Evolutionary conservation across 1,140 invertebrate species (phyloP), one percentile per base, ranked within the genome.

Genomic region (Planococcus citri): DNA sequence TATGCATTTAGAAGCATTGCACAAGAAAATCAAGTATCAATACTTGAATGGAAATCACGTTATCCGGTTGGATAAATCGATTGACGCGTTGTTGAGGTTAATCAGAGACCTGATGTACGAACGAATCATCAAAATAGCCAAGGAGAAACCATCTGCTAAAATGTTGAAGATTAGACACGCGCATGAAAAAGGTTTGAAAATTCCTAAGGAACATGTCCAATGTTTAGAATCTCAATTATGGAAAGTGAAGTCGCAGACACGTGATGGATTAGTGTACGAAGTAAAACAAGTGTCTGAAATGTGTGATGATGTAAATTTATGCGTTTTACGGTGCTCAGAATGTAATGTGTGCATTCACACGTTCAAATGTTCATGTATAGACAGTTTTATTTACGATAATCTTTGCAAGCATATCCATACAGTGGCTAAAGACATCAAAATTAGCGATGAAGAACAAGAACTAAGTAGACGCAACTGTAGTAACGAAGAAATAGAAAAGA

Each of bases 1-100:
- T 33, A 72, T 72, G 72, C 64, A 71, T 22, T 21, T 71, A 10
- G 70, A 72, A 69, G 20, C 25, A 1, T 20, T 72, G 14, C 72
- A 71, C 24, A 69, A 69, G 27, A 61, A 25, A 21, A 25, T 72
- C 1, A 72, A 72, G 27, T 68, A 72, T n/a, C 68, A 68, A 3
- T 72, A 71, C 37, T 29, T 67, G 1, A 57, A 71, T 25, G 72
- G 72, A 14, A 71, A 71, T n/a, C 68, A 69, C 29, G n/a, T 24
- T 17, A 69, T 57, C 22, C 17, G 70, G 21, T 60, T 72, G 3
- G 70, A 69, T 37, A 72, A 72, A 71, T 33, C 70, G 2, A 64
- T 71, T 22, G 1, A 68, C n/a, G 61, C 60, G 9, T 27, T 72
- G 3, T 20, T 72, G 12, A 25, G 64, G 41, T 41, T 68, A 12